phyloP scores from a whole-genome alignment of 2,888 invertebrate species.

The Ophion ventricosus region DNA sequence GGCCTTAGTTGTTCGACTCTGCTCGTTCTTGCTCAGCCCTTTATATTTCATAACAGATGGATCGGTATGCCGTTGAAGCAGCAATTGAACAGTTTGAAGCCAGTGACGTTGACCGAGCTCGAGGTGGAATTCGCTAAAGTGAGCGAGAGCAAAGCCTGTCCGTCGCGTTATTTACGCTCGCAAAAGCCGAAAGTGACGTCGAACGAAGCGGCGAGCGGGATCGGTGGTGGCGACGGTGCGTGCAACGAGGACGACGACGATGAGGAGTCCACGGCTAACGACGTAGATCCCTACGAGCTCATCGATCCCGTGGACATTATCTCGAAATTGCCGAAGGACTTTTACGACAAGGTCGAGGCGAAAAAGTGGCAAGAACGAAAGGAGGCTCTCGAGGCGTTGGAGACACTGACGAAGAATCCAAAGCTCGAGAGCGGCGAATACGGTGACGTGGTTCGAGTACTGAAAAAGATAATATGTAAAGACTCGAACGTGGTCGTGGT shows the following conservation, averaged over 20 bases:
- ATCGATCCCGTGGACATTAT: conserved; percentile 96
- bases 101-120: conserved; percentile 94
- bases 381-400: conserved; percentile 93
- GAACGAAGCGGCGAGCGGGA: conserved; percentile 84
- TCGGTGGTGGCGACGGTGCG: conserved; percentile 83
- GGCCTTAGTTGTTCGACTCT: not conserved
- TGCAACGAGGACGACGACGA: conserved; percentile 86
- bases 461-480: conserved; percentile 96
- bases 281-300: conserved; percentile 95
- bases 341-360: conserved; percentile 96
- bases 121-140: conserved; percentile 94
- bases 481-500: conserved; percentile 98
- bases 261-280: conserved; percentile 84
- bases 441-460: conserved; percentile 92
- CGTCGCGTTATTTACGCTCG: conserved; percentile 91
- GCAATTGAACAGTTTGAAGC: conserved; percentile 93
- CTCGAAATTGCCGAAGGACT: conserved; percentile 96
- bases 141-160: conserved; percentile 87
- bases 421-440: conserved; percentile 97
- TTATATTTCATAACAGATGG: conserved; percentile 86
- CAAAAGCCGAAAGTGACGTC: conserved; percentile 90
- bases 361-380: conserved; percentile 99
- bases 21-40: not conserved
- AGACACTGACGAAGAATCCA: conserved; percentile 91
- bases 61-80: conserved; percentile 92